Base-by-base conservation (phyloP, 2,888 invertebrate species). In the Temnothorax unifasciatus region DNA sequence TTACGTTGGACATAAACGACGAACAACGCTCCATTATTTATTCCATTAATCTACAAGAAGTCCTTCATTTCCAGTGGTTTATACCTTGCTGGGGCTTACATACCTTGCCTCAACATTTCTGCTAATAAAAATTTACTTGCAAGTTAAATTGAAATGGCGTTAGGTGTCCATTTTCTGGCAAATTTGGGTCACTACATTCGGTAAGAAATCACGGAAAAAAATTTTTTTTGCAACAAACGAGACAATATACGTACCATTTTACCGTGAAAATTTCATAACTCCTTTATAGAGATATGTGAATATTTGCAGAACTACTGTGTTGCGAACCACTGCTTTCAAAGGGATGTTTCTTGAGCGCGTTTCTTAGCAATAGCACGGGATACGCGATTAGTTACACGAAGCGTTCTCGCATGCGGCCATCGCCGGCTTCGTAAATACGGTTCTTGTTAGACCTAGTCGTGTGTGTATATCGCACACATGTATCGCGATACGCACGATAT, bases 341-440 rank as follows among this genome's bases (percentile, higher is more conserved):
- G 34, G 47, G 79, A 57, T 69, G 71, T 81, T 81, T 81, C 79
- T 66, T 25, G 21, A 50, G 25, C 21, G 41, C 54, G 50, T 76
- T 76, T 76, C 76, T 76, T 76, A 69, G 77, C 77, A 77, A 57
- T 76, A 52, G 13, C 34, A 21, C 18, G 52, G 38, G 66, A 77
- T 69, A 69, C 38, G 73, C 38, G 79, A 81, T 71, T 69, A 79
- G 71, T 79, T 79, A 79, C 57, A 59, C 47, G 59, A 81, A 38
- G 47, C 38, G n/a, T 44, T 81, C 25, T 50, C 79, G 47, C 59
- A 79, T 59, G 69, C 77, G 61, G 41, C 38, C 41, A 18, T 52
- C 9, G 34, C 41, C 38, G 41, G 18, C 21, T 71, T 59, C 57
- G 59, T 61, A 69, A 68, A 77, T 77, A 47, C 77, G 41, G 50